Evolutionary conservation across 30 jellyfish, hydroid and myxozoan species (phyloP).

Genomic region (Pelagia noctiluca): DNA sequence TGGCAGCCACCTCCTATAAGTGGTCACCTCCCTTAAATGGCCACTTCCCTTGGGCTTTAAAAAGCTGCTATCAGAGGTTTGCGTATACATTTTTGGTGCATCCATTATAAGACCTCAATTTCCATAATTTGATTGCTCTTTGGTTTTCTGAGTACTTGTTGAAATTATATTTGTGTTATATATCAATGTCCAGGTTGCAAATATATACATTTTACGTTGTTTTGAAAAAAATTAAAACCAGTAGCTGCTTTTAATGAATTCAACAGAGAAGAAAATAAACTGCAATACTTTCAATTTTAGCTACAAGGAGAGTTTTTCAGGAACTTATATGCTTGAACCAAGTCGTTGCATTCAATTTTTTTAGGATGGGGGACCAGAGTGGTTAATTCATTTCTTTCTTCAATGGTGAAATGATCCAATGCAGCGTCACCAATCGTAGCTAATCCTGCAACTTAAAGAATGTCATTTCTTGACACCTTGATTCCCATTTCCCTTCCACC

Average conservation of each 20-base stretch:
- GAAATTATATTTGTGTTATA: background rate
- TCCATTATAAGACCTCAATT: background rate
- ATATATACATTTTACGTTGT: slow-evolving; percentile 11
- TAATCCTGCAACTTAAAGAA: slow-evolving; percentile 50
- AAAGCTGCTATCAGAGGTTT: background rate
- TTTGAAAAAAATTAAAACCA: background rate
- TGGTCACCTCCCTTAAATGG: too few relatives aligned
- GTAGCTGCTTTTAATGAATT: background rate
- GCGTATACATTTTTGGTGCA: background rate
- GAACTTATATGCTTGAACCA: slow-evolving; percentile 34
- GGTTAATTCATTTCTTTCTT: slow-evolving; percentile 38
- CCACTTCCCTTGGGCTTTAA: background rate
- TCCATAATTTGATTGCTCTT: background rate
- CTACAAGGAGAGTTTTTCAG: slow-evolving; percentile 40
- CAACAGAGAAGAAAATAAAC: background rate
- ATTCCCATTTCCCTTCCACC: slow-evolving; percentile 44
- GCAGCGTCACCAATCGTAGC: slow-evolving; percentile 37
- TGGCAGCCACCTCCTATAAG: too few relatives aligned
- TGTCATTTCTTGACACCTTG: slow-evolving; percentile 34
- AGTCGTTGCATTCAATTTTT: slow-evolving; percentile 42
- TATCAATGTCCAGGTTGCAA: slow-evolving; percentile 5
- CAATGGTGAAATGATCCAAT: slow-evolving; percentile 19
- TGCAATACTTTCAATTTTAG: slow-evolving; percentile 14
- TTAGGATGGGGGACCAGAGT: slow-evolving; percentile 42
- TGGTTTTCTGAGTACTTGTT: background rate